phyloP scores from a whole-genome alignment of 2,113 vertebrate genomes.

The Antechinus flavipes region DNA sequence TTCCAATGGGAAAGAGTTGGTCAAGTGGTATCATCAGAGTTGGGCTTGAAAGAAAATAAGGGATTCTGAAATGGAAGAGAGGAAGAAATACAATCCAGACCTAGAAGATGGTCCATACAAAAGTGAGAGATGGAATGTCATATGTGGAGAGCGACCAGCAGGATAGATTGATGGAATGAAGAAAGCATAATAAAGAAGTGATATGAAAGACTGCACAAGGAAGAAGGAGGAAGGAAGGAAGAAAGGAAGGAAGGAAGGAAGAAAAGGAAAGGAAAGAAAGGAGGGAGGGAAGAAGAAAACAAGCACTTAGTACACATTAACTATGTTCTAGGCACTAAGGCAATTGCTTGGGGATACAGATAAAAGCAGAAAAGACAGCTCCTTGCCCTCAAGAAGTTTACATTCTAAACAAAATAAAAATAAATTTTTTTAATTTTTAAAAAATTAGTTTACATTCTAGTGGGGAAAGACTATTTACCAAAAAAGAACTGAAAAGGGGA shows the following conservation, averaged over 20 bases:
- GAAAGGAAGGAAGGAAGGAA: not conserved
- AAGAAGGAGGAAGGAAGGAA: not conserved
- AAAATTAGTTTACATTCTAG: too few species aligned
- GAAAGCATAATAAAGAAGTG: not conserved
- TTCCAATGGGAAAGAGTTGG: not conserved
- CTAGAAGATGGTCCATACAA: not conserved
- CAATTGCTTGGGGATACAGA: not conserved
- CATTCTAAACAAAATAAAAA: too few species aligned
- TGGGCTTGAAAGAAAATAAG: not conserved
- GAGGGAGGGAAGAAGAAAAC: too few species aligned
- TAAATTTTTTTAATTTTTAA: too few species aligned
- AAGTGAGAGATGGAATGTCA: not conserved
- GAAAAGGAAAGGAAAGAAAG: too few species aligned
- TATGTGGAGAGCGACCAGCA: not conserved
- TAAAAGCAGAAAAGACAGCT: not conserved
- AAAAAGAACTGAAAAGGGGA: too few species aligned
- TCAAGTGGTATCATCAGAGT: not conserved
- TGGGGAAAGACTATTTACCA: too few species aligned
- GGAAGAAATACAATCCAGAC: not conserved
- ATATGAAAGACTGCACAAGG: not conserved
- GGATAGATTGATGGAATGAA: not conserved
- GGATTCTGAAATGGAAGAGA: not conserved
- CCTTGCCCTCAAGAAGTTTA: constrained; percentile 33
- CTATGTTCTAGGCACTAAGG: not conserved
- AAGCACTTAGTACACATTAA: too few species aligned